Percentiles rank a stretch among this genome's conserved stretches.
phyloP scores from a whole-genome alignment of 2,888 invertebrate species.

The Tetragonula carbonaria region DNA sequence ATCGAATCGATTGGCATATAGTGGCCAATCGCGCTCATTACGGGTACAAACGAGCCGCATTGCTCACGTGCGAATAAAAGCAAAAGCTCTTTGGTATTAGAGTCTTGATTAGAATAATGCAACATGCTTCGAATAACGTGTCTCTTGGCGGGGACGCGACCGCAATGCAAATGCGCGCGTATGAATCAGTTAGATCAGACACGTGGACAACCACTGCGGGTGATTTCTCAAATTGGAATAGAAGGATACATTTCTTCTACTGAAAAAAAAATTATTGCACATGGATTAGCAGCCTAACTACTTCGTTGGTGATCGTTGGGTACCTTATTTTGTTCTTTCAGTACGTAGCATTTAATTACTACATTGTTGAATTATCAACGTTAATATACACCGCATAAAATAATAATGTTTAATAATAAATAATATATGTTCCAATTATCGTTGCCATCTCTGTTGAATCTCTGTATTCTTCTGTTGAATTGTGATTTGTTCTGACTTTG shows the following conservation, averaged over 20 bases:
- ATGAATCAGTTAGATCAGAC: slow-evolving; percentile 69
- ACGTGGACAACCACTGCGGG: slow-evolving; percentile 59
- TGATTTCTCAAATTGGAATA: slow-evolving; percentile 36
- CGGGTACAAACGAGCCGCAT: slow-evolving; percentile 75
- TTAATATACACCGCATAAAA: not conserved
- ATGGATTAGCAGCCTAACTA: not conserved
- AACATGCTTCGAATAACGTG: slow-evolving; percentile 77
- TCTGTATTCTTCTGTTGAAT: not conserved
- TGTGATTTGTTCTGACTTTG: not conserved
- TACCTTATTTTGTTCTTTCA: not conserved
- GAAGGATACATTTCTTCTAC: not conserved
- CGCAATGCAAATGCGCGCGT: slow-evolving; percentile 76
- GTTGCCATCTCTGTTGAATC: not conserved
- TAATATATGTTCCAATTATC: too few relatives aligned
- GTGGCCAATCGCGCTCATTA: slow-evolving; percentile 78
- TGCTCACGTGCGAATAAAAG: slow-evolving; percentile 75
- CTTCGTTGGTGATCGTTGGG: not conserved
- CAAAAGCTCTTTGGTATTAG: slow-evolving; percentile 72
- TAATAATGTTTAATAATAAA: not conserved
- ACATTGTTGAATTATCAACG: slow-evolving; percentile 4
- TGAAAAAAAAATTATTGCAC: not conserved
- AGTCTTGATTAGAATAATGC: slow-evolving; percentile 80
- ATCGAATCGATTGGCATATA: slow-evolving; percentile 26
- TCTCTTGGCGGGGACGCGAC: slow-evolving; percentile 53
- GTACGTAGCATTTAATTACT: slow-evolving; percentile 1